These are phyloP conservation scores for Lepilemur ruficaudatus DNA, from an alignment of 2,797 vertebrate species.

Conservation along the genomic window DNA sequence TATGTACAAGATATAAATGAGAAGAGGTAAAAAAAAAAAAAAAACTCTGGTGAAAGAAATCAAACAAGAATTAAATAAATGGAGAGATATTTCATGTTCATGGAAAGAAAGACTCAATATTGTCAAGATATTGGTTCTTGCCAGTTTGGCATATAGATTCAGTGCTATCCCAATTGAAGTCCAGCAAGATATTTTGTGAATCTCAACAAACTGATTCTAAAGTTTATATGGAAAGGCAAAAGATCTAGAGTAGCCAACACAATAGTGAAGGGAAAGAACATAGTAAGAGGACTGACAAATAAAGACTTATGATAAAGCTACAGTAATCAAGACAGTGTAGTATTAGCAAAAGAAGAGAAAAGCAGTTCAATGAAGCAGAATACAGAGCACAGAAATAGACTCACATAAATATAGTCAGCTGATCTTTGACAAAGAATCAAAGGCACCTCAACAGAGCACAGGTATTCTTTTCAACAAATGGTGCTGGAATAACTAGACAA, in stretches of 20 bases:
- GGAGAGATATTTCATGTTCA: not conserved
- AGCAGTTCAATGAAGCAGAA: not conserved
- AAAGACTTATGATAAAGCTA: not conserved
- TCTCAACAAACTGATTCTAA: not conserved
- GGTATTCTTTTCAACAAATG: not conserved
- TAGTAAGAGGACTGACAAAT: not conserved
- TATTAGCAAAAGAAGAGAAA: not conserved
- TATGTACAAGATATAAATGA: not conserved
- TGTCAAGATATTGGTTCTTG: not conserved
- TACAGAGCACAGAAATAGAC: not conserved
- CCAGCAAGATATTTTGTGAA: not conserved
- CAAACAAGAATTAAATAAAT: not conserved
- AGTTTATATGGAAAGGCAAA: not conserved
- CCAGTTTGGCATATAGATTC: not conserved
- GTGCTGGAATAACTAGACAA: not conserved
- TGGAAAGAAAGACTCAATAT: not conserved
- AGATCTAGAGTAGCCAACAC: not conserved
- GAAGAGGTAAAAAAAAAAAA: not conserved
- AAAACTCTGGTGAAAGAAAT: not conserved
- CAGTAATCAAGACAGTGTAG: no score
- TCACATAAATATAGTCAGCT: not conserved
- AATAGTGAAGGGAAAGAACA: not conserved
- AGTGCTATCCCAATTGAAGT: not conserved
- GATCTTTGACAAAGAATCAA: not conserved
- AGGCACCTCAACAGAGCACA: not conserved